phyloP scores from a whole-genome alignment of 2,113 vertebrate genomes.

The Gymnorhina tibicen region DNA sequence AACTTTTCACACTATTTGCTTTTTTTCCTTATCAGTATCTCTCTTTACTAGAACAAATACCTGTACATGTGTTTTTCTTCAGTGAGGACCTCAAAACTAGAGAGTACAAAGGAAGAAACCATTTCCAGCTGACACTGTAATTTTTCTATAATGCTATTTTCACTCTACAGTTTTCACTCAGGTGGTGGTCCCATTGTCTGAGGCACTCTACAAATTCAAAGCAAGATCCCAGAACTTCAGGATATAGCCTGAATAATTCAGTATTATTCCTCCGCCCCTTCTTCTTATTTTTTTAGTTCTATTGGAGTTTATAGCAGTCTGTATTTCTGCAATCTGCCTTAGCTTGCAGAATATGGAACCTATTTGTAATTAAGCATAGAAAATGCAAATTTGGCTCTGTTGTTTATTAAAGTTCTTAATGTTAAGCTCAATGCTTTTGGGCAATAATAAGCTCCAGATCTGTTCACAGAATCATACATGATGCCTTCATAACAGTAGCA shows the following conservation, averaged over 20 bases:
- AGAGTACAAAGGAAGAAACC: neutral
- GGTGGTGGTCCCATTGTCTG: neutral
- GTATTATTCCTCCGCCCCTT: neutral
- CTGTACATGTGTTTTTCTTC: neutral
- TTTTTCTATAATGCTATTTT: neutral
- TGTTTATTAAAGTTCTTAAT: neutral
- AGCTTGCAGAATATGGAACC: neutral
- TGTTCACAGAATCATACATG: neutral
- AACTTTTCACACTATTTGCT: neutral
- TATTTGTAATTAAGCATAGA: neutral
- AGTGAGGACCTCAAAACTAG: neutral
- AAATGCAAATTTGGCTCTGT: neutral
- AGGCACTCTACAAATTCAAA: neutral
- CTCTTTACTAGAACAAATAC: neutral
- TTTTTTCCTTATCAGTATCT: neutral
- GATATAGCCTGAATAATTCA: neutral
- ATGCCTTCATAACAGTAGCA: neutral
- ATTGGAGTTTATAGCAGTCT: neutral
- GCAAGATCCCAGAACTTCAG: neutral
- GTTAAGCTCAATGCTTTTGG: neutral
- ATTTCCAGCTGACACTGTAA: neutral
- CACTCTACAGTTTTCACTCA: neutral
- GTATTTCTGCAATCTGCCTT: neutral
- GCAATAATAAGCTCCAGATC: neutral
- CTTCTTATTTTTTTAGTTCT: neutral